Conservation (phyloP, 2,113 vertebrate genomes). For the Chionis minor region DNA sequence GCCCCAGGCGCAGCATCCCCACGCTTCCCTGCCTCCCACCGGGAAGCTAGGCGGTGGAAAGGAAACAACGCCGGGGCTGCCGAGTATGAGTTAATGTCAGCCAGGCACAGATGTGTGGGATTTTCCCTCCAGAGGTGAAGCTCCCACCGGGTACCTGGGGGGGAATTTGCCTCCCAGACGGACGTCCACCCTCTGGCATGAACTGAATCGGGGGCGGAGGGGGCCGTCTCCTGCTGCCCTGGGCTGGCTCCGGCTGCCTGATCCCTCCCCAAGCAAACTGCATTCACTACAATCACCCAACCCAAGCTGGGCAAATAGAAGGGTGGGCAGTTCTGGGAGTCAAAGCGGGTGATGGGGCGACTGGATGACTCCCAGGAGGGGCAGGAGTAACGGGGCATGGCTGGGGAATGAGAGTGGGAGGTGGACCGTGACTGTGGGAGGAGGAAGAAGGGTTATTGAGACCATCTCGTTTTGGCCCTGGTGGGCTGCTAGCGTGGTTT, state of each 20-base stretch:
- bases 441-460: background rate
- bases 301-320: background rate
- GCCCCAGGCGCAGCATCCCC: background rate
- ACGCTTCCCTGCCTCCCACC: accelerated
- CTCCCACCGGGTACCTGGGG: no score
- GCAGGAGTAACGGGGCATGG: background rate
- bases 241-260: background rate
- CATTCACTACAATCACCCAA: background rate
- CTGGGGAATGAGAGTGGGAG: accelerated
- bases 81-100: accelerated
- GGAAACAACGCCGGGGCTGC: background rate
- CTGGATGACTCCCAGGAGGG: background rate
- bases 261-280: background rate
- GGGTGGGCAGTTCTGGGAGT: background rate
- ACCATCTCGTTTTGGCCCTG: background rate
- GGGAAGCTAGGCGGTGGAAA: accelerated
- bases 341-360: background rate
- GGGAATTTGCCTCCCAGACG: background rate
- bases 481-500: background rate
- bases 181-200: background rate
- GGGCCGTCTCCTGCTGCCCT: accelerated
- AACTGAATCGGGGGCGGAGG: background rate
- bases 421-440: accelerated
- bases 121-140: background rate
- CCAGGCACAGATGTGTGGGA: accelerated